Evolutionary conservation across 2,797 vertebrate genomes (phyloP).

Genomic region (Dendrocincla fuliginosa): DNA sequence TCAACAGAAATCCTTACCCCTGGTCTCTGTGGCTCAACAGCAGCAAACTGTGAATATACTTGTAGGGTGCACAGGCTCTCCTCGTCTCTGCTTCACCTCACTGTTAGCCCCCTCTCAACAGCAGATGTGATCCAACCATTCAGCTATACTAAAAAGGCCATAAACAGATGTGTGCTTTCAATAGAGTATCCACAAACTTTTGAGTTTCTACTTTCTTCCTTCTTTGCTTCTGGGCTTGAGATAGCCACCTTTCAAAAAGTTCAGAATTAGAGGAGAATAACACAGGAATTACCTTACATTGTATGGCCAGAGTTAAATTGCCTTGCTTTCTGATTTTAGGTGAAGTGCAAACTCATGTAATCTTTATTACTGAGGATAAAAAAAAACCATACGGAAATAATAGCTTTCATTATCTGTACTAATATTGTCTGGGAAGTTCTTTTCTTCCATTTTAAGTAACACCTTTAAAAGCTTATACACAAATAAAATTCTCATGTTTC

Average conservation of each 20-base stretch:
- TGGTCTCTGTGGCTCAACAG: neutral
- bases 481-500: conserved; percentile 18
- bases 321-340: neutral
- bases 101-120: neutral
- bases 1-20: neutral
- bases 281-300: neutral
- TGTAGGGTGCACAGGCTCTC: neutral
- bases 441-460: too few relatives aligned
- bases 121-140: neutral
- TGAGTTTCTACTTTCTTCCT: neutral
- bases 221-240: neutral
- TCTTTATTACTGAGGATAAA: neutral
- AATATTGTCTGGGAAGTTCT: too few relatives aligned
- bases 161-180: neutral
- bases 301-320: neutral
- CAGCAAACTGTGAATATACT: neutral
- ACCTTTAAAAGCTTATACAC: neutral
- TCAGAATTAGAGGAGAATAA: neutral
- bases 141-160: neutral
- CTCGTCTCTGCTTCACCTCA: neutral
- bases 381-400: neutral
- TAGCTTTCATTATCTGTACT: neutral
- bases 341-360: neutral
- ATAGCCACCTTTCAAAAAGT: neutral
- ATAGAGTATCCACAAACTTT: neutral